phyloP scores from a whole-genome alignment of 2,797 vertebrate species.

The Myripristis murdjan region DNA sequence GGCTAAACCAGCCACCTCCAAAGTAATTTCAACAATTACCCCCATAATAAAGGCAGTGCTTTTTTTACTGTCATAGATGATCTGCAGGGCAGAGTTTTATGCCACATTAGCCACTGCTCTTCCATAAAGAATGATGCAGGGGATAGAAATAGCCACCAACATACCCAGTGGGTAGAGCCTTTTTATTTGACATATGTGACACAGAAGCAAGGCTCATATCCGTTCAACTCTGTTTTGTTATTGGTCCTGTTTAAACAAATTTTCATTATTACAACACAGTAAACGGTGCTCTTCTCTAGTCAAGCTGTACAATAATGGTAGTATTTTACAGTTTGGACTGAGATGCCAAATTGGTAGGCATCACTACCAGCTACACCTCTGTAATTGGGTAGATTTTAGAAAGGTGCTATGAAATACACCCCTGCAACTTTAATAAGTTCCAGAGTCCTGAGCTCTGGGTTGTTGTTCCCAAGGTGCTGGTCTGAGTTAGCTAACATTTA shows the following conservation, averaged over 20 bases:
- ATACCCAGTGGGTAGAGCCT: slow-evolving; percentile 49
- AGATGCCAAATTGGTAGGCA: slow-evolving; percentile 64
- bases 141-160: slow-evolving; percentile 56
- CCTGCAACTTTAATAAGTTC: slow-evolving; percentile 89
- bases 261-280: slow-evolving; percentile 34
- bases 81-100: slow-evolving; percentile 72
- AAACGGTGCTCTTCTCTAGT: slow-evolving; percentile 42
- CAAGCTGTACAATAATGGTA: slow-evolving; percentile 41
- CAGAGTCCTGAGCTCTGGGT: slow-evolving; percentile 82
- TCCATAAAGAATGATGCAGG: slow-evolving; percentile 68
- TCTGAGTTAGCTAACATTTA: slow-evolving; percentile 88
- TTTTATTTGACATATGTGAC: slow-evolving; percentile 63
- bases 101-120: slow-evolving; percentile 76
- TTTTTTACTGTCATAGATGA: slow-evolving; percentile 71
- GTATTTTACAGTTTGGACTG: slow-evolving; percentile 59
- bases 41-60: slow-evolving; percentile 62
- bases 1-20: slow-evolving; percentile 65
- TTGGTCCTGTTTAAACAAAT: slow-evolving; percentile 42
- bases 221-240: slow-evolving; percentile 18
- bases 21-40: slow-evolving; percentile 71
- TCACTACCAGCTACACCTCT: slow-evolving; percentile 73
- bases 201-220: slow-evolving; percentile 45
- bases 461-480: slow-evolving; percentile 86
- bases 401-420: slow-evolving; percentile 83
- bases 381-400: slow-evolving; percentile 87